A percentile compares a stretch with the other conserved stretches of the same genome.
These are phyloP conservation scores for Blastobasis lacticolella DNA, from an alignment of 2,888 invertebrate species.

Conservation along the genomic window DNA sequence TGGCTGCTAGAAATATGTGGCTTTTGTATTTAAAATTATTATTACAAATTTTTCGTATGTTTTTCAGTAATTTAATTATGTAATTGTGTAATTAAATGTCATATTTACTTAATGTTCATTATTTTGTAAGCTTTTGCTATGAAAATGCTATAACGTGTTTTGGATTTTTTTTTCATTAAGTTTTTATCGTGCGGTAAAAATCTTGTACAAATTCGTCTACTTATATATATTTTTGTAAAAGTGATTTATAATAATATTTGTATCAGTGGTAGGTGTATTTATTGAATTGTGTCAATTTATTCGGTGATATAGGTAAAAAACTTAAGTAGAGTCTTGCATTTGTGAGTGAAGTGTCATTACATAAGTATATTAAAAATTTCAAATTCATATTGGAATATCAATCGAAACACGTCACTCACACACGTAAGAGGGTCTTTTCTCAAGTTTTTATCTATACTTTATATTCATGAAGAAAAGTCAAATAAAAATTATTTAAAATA, in stretches of 20 bases:
- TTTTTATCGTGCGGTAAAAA: constrained; percentile 23
- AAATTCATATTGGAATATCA: too few species aligned
- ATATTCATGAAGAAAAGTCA: too few species aligned
- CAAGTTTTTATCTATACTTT: too few species aligned
- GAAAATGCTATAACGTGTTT: constrained; percentile 36
- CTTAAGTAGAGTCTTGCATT: neutral
- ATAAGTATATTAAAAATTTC: too few species aligned
- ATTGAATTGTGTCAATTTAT: constrained; percentile 23
- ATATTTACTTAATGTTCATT: constrained; percentile 14
- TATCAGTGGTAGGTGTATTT: too few species aligned
- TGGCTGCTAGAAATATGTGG: constrained; percentile 54
- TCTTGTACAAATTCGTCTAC: constrained; percentile 21
- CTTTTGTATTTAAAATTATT: constrained; percentile 12
- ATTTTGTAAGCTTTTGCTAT: constrained; percentile 51
- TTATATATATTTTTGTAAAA: constrained; percentile 21
- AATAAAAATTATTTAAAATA: too few species aligned
- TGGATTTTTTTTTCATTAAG: constrained; percentile 20
- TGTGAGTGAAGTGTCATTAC: too few species aligned
- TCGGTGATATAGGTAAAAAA: constrained; percentile 12
- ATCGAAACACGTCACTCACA: too few species aligned
- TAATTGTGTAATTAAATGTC: constrained; percentile 13
- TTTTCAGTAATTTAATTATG: constrained; percentile 7
- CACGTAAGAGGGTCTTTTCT: too few species aligned
- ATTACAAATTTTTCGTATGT: too few species aligned
- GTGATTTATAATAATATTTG: too few species aligned